Evolutionary conservation across 1,140 invertebrate species (phyloP), one percentile per base, ranked within the genome.

Genomic region (Brachystomella parvula): DNA sequence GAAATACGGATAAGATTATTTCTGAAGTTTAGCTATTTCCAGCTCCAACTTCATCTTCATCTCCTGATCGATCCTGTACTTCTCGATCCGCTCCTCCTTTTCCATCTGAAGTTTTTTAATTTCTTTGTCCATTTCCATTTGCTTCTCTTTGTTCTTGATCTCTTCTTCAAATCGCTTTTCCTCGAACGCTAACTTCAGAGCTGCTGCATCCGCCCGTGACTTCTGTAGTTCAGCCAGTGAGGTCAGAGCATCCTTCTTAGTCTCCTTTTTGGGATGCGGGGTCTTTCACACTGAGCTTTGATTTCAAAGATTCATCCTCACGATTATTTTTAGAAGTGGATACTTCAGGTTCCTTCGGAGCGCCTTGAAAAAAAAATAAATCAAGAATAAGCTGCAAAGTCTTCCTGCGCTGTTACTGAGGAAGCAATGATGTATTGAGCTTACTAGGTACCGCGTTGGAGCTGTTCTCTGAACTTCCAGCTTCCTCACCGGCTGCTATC

Each of bases 1-100:
- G 39, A 44, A 44, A 44, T 9, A 44, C 9, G n/a, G 9, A 12
- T 21, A 56, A 24, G 6, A 6, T 9, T 56, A 56, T 56, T 56
- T n/a, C n/a, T n/a, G n/a, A n/a, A n/a, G 6, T 56, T 56, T n/a
- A 9, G 21, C 6, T 28, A 15, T 56, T 56, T 6, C 26, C 26
- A 56, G 26, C 53, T 56, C 53, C 53, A 56, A 24, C 21, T 56
- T n/a, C 9, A 56, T 12, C 26, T 56, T 56, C 12, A 56, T 15
- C 26, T 56, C 53, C 21, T 21, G 19, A 56, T 56, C 53, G 26
- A 56, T 56, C 26, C 26, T 56, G 53, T 56, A 56, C 26, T 56
- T 56, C 21, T 56, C 53, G 6, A 56, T 6, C 26, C 53, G 12
- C 21, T 56, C 53, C 53, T 9, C 21, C 6, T 56, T 6, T 56